A percentile compares a stretch with the other conserved stretches of the same genome.
phyloP scores from a whole-genome alignment of 1,140 invertebrate genomes.

The Brachionus calyciflorus region DNA sequence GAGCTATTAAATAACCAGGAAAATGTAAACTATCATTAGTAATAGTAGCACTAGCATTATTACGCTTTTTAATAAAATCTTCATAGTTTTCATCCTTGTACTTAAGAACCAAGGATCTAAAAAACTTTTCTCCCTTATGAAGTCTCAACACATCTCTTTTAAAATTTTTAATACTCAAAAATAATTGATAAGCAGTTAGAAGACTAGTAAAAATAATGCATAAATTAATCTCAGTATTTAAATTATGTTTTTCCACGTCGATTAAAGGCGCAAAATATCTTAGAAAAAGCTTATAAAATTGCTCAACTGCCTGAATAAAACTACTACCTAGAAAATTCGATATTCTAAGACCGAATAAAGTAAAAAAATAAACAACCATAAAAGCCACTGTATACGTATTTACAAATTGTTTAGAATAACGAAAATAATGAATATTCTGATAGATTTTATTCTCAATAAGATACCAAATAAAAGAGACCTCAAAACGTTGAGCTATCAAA shows the following conservation, averaged over 20 bases:
- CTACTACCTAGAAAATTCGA: not conserved
- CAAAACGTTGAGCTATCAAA: not conserved
- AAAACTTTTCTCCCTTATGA: slow-evolving; percentile 46
- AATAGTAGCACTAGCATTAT: not conserved
- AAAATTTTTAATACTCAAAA: slow-evolving; percentile 2
- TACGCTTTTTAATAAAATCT: not conserved
- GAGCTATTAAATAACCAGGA: slow-evolving; percentile 44
- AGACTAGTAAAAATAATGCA: not conserved
- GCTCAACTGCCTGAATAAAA: not conserved
- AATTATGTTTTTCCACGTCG: not conserved
- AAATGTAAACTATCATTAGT: slow-evolving; percentile 27
- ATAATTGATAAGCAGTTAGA: not conserved
- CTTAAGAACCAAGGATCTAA: not conserved
- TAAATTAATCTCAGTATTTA: not conserved
- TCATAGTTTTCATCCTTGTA: slow-evolving; percentile 32
- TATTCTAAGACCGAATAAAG: not conserved
- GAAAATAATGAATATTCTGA: slow-evolving; percentile 21
- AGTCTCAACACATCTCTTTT: slow-evolving; percentile 1
- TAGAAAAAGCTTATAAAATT: not conserved
- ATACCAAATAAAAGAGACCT: not conserved
- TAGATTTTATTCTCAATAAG: not conserved
- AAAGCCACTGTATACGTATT: slow-evolving; percentile 44
- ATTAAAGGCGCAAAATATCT: not conserved
- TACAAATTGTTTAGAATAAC: slow-evolving; percentile 40
- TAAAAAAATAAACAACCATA: slow-evolving; percentile 43